Percentiles rank a stretch among this genome's conserved stretches.
phyloP scores from a whole-genome alignment of 1,140 invertebrate genomes.

The Ruditapes philippinarum region DNA sequence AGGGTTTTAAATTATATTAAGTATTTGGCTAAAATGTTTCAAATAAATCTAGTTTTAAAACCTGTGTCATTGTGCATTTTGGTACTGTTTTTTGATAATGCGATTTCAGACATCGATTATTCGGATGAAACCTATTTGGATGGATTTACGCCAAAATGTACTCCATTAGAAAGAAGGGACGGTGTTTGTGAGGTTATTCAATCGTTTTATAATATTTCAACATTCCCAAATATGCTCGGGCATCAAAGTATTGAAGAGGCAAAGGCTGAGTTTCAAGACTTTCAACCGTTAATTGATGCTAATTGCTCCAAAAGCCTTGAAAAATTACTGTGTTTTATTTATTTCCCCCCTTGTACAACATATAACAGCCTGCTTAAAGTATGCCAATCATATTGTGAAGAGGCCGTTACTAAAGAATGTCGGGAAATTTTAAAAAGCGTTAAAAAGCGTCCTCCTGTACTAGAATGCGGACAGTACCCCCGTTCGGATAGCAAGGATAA shows the following conservation, averaged over 20 bases:
- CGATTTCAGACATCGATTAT: not conserved
- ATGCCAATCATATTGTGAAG: not conserved
- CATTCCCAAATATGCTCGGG: constrained; percentile 36
- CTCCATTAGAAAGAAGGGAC: not conserved
- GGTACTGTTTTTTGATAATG: not conserved
- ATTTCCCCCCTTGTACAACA: constrained; percentile 10
- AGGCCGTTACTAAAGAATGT: not conserved
- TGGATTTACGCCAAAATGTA: not conserved
- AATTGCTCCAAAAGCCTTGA: not conserved
- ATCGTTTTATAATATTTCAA: constrained; percentile 6
- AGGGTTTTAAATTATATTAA: no score
- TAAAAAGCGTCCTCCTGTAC: not conserved
- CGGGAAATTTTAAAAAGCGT: constrained; percentile 17
- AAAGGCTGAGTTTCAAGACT: not conserved
- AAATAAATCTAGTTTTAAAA: not conserved
- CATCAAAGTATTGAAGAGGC: constrained; percentile 22
- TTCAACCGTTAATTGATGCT: not conserved
- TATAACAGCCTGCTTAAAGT: not conserved
- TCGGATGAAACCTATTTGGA: not conserved
- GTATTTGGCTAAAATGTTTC: no score
- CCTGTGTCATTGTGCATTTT: not conserved
- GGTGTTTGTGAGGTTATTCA: not conserved
- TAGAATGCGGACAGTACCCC: constrained; percentile 29
- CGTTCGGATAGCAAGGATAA: not conserved
- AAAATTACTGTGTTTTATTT: constrained; percentile 48